phyloP scores from a whole-genome alignment of 2,888 invertebrate genomes.

The Nephrotoma guestfalica region DNA sequence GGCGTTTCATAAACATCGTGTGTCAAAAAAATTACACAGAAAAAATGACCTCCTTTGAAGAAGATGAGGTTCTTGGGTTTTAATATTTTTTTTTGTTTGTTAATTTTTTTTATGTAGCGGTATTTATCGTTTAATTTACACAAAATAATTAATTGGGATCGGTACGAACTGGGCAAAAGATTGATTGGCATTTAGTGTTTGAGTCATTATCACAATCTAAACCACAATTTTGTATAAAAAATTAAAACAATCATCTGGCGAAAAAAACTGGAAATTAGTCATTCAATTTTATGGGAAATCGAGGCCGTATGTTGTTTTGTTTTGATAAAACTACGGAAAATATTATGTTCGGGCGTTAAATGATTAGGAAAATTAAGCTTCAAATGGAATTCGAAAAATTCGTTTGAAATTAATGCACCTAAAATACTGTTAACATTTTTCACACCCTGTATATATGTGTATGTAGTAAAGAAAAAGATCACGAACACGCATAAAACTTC shows the following conservation, averaged over 20 bases:
- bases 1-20: not conserved
- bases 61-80: not conserved
- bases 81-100: not conserved
- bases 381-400: not conserved
- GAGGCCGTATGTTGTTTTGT: not conserved
- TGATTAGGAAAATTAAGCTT: not conserved
- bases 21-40: not conserved
- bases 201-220: not conserved
- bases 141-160: not conserved
- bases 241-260: not conserved
- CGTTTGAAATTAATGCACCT: not conserved
- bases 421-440: not conserved
- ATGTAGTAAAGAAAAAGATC: not conserved
- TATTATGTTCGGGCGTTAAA: not conserved
- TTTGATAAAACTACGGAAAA: not conserved
- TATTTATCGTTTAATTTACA: not conserved
- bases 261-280: not conserved
- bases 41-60: slow-evolving; percentile 4
- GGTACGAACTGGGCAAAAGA: not conserved
- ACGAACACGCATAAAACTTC: not conserved
- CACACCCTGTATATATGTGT: not conserved
- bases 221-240: not conserved
- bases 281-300: not conserved
- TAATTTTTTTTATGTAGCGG: not conserved
- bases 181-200: not conserved